Evolutionary conservation across 2,888 invertebrate species (phyloP), one percentile per base, ranked within the genome.

Genomic region (Orthosia incerta): DNA sequence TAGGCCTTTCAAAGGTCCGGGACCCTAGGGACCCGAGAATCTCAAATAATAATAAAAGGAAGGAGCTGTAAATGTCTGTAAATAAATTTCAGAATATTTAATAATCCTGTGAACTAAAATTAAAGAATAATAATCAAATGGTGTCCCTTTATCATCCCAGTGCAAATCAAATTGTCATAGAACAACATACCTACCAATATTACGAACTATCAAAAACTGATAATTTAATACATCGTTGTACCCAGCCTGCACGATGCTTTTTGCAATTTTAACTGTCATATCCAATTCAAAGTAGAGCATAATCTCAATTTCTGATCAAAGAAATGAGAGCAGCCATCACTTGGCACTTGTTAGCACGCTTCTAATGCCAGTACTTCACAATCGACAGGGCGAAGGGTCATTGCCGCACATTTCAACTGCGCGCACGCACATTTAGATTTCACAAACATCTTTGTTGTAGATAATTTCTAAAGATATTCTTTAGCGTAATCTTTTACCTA

Each of bases 321-420:
- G 66, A 73, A 79, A 67, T 56, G 55, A 60, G 79, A 73, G 48
- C 79, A 55, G 51, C 56, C 26, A 56, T 12, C 3, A 26, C 13
- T 84, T 84, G 81, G 84, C 84, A 80, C 61, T 46, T 31, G 50
- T 55, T 59, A 48, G 53, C 57, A 39, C 45, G 66, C n/a, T n/a
- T 13, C 64, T 50, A 23, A 45, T 83, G 75, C 76, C 82, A 79
- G 61, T 65, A 61, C 72, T 83, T 78, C 66, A 67, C 74, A 65
- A 84, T 63, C 83, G 51, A 55, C 59, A 56, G 39, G 55, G 53
- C 53, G 16, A 45, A 45, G 61, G 57, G 56, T 74, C 80, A 80
- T 26, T 57, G 64, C 16, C 56, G 23, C 4, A 0, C 56, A 51
- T 56, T 62, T 46, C 13, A 26, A 76, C 13, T 51, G 46, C 16